A percentile compares a stretch with the other conserved stretches of the same genome.
Conservation (phyloP, 2,888 invertebrate genomes). For the Eucera pruinosa region DNA sequence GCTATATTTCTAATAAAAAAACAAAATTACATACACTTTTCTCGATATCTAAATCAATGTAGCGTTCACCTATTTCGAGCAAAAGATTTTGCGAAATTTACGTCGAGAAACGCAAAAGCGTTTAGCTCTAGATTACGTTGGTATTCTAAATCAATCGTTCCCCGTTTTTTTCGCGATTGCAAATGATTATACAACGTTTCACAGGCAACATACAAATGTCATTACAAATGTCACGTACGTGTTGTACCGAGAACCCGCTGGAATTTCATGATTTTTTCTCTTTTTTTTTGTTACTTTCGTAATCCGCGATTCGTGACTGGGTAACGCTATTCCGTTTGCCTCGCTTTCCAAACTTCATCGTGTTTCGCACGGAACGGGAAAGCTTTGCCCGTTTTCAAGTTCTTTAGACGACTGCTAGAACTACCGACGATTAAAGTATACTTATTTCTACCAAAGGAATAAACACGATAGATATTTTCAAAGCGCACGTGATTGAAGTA, state of each 20-base stretch:
- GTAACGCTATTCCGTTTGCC: conserved; percentile 62
- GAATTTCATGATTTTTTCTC: conserved; percentile 36
- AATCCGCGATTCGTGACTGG: conserved; percentile 59
- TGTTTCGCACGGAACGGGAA: conserved; percentile 17
- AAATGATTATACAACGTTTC: conserved; percentile 8
- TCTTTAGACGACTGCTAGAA: neutral
- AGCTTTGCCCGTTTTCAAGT: conserved; percentile 15
- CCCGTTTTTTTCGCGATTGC: conserved; percentile 1
- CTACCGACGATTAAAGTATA: no score
- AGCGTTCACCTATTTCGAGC: neutral
- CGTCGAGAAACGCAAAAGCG: no score
- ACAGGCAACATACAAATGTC: conserved; percentile 41
- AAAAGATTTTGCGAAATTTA: neutral
- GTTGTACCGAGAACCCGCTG: conserved; percentile 5
- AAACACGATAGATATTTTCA: no score
- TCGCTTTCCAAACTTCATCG: conserved; percentile 68
- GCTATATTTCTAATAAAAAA: no score
- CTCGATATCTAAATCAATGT: no score
- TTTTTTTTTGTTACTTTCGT: conserved; percentile 52
- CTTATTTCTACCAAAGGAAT: no score
- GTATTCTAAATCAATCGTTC: no score
- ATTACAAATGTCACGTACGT: conserved; percentile 56
- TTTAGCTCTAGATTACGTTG: no score
- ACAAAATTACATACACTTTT: no score
- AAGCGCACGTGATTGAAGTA: no score